Evolutionary conservation across 2,113 vertebrate species (phyloP).

Genomic region (Rhagologus leucostigma): DNA sequence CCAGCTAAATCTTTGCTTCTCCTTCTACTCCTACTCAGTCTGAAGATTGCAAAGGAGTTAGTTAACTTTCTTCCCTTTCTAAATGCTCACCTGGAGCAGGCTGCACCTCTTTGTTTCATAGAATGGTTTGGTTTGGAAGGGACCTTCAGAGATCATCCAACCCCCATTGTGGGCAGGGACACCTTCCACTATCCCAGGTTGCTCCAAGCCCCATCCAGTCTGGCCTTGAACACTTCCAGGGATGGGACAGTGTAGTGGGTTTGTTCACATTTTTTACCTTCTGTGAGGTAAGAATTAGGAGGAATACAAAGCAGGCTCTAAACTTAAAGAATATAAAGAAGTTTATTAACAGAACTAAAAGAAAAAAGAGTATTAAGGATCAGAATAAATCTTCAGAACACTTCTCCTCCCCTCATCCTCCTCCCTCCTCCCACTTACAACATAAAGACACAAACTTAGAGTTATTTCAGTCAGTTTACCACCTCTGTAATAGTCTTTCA

Average conservation of each 20-base stretch:
- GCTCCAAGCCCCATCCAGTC: not conserved
- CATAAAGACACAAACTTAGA: too few species aligned
- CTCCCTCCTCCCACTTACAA: too few species aligned
- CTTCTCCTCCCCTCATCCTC: too few species aligned
- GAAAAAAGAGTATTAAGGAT: too few species aligned
- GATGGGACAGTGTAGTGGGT: not conserved
- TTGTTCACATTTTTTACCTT: too few species aligned
- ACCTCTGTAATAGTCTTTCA: too few species aligned
- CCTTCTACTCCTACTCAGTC: not conserved
- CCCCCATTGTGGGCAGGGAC: rapidly evolving
- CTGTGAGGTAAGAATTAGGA: too few species aligned
- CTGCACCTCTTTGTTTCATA: not conserved
- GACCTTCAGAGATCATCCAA: not conserved
- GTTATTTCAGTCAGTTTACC: too few species aligned
- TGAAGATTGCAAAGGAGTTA: not conserved
- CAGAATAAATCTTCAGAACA: too few species aligned
- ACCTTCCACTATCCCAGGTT: not conserved
- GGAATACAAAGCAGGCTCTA: too few species aligned
- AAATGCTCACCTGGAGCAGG: not conserved
- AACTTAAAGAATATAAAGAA: too few species aligned
- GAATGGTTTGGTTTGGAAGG: not conserved
- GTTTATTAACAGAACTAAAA: too few species aligned
- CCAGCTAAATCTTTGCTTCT: not conserved
- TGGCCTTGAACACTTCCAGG: not conserved
- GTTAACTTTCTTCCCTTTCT: not conserved